Conservation (phyloP, 2,797 vertebrate species). For the Remorina albescens region DNA sequence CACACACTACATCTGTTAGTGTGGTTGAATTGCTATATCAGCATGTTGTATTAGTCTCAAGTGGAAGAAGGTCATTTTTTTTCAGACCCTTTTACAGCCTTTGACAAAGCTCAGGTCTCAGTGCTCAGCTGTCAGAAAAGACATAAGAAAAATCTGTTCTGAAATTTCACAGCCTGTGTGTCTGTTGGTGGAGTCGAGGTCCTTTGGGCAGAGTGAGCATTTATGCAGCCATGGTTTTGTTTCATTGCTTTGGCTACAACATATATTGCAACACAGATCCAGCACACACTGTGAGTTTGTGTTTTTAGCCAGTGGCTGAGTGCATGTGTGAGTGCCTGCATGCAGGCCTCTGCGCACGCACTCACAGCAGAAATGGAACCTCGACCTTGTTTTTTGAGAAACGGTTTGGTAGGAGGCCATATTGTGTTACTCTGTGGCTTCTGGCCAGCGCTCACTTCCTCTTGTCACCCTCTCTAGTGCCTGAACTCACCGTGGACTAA, state of each 20-base stretch:
- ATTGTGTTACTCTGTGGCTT: constrained; percentile 62
- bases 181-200: constrained; percentile 57
- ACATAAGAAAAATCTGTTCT: constrained; percentile 57
- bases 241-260: constrained; percentile 79
- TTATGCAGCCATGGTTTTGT: constrained; percentile 75
- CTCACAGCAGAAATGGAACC: constrained; percentile 65
- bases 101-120: constrained; percentile 39
- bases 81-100: constrained; percentile 20
- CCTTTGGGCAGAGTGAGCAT: constrained; percentile 69
- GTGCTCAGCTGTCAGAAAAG: constrained; percentile 58
- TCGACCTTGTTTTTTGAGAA: constrained; percentile 79
- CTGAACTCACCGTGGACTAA: constrained; percentile 47
- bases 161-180: constrained; percentile 57
- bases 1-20: constrained; percentile 27
- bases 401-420: constrained; percentile 69
- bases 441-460: constrained; percentile 65
- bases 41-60: constrained; percentile 33
- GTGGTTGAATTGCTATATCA: constrained; percentile 28
- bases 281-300: constrained; percentile 52
- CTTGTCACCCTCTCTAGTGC: constrained; percentile 52
- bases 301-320: constrained; percentile 39
- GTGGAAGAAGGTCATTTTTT: constrained; percentile 45
- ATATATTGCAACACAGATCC: constrained; percentile 82
- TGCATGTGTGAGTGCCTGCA: constrained; percentile 35
- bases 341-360: background rate